phyloP scores from a whole-genome alignment of 2,888 invertebrate species.

The Cynaeus angustus region DNA sequence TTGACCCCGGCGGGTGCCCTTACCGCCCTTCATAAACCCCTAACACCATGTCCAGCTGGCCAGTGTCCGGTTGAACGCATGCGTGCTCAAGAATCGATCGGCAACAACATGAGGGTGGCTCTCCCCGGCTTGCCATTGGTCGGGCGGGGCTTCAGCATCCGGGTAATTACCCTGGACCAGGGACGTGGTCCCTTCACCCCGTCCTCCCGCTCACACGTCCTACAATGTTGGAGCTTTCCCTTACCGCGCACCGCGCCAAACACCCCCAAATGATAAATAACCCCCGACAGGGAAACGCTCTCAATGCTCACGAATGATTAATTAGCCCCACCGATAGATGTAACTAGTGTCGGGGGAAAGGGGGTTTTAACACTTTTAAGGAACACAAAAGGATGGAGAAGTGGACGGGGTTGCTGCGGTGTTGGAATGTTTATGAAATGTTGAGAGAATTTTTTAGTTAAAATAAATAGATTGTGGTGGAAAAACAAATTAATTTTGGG shows the following conservation, averaged over 20 bases:
- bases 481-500: not conserved
- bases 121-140: slow-evolving; percentile 67
- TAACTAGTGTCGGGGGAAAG: slow-evolving; percentile 11
- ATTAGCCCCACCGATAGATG: slow-evolving; percentile 63
- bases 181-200: slow-evolving; percentile 61
- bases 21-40: slow-evolving; percentile 11
- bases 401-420: not conserved
- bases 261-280: slow-evolving; percentile 69
- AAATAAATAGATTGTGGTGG: not conserved
- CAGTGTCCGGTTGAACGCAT: slow-evolving; percentile 68
- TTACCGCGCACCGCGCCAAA: slow-evolving; percentile 38
- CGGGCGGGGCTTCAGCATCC: slow-evolving; percentile 70
- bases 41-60: slow-evolving; percentile 58
- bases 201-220: slow-evolving; percentile 69
- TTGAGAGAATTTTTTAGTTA: not conserved
- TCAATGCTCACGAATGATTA: slow-evolving; percentile 72
- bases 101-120: slow-evolving; percentile 61
- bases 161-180: slow-evolving; percentile 72
- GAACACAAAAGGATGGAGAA: not conserved
- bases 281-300: slow-evolving; percentile 72
- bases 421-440: not conserved
- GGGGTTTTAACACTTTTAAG: slow-evolving; percentile 13
- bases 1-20: slow-evolving; percentile 26
- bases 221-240: slow-evolving; percentile 71
- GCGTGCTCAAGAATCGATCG: slow-evolving; percentile 65